These are phyloP conservation scores for Morpho deidamia DNA, from an alignment of 2,888 invertebrate genomes.

Conservation along the genomic window DNA sequence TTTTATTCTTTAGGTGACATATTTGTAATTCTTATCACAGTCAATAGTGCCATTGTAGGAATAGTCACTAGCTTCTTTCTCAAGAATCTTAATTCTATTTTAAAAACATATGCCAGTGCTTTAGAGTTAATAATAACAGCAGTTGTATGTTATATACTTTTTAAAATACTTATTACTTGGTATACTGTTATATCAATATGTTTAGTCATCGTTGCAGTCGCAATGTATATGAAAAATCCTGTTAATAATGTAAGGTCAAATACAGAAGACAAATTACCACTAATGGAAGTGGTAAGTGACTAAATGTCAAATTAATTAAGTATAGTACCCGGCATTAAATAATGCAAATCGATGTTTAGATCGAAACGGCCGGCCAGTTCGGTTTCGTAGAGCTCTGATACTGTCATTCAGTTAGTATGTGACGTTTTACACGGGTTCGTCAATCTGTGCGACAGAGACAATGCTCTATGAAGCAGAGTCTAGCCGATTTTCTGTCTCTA, in stretches of 20 bases:
- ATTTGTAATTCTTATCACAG: conserved; percentile 87
- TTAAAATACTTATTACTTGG: conserved; percentile 89
- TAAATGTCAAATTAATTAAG: conserved; percentile 9
- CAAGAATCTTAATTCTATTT: conserved; percentile 94
- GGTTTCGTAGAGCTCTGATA: too few species aligned
- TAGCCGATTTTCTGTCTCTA: too few species aligned
- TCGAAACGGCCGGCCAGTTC: too few species aligned
- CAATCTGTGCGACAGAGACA: too few species aligned
- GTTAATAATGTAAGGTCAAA: conserved; percentile 78
- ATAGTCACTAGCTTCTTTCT: conserved; percentile 96
- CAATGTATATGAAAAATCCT: conserved; percentile 93
- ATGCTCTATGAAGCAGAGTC: too few species aligned
- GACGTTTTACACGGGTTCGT: too few species aligned
- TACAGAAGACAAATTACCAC: conserved; percentile 43
- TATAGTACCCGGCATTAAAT: too few species aligned
- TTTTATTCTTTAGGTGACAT: conserved; percentile 79
- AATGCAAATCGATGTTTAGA: too few species aligned
- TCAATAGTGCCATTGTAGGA: conserved; percentile 94
- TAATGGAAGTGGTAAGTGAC: conserved; percentile 44
- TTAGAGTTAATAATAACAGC: conserved; percentile 95
- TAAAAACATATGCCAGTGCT: conserved; percentile 97
- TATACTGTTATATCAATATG: conserved; percentile 90
- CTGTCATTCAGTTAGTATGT: too few species aligned
- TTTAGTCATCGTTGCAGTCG: conserved; percentile 89
- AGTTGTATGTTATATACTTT: conserved; percentile 89